These are phyloP conservation scores for Glyphotaelius pellucidus DNA, from an alignment of 2,888 invertebrate species.

Conservation along the genomic window DNA sequence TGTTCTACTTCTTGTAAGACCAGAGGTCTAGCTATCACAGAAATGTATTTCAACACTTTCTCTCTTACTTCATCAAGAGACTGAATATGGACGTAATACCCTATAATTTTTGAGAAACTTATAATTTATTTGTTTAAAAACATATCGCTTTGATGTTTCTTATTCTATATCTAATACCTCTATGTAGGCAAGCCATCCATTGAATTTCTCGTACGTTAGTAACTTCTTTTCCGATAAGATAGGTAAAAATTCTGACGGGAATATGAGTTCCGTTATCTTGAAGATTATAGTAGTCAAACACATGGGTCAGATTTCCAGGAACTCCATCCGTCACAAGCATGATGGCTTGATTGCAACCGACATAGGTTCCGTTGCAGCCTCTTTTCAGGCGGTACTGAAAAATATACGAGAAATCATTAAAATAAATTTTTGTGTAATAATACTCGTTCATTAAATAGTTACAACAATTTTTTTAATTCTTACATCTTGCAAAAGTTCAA, in stretches of 20 bases:
- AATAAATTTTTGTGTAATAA: conserved; percentile 29
- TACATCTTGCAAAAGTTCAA: conserved; percentile 86
- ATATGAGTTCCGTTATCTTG: conserved; percentile 82
- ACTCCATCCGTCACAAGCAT: conserved; percentile 98
- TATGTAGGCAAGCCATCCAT: conserved; percentile 96
- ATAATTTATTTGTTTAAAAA: not conserved
- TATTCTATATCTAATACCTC: conserved; percentile 78
- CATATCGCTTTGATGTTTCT: not conserved
- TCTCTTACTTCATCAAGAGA: conserved; percentile 97
- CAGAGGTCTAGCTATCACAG: conserved; percentile 92
- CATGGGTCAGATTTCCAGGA: conserved; percentile 90
- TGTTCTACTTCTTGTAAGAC: conserved; percentile 86
- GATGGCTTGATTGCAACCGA: conserved; percentile 94
- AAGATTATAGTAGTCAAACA: conserved; percentile 90
- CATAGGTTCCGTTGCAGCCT: conserved; percentile 75
- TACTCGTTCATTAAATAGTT: not conserved
- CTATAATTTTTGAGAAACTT: conserved; percentile 72
- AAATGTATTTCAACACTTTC: conserved; percentile 96
- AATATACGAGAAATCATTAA: not conserved
- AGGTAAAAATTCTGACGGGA: conserved; percentile 96
- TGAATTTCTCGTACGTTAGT: conserved; percentile 92
- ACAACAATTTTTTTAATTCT: conserved; percentile 67
- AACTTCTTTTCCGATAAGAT: conserved; percentile 95
- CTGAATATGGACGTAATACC: conserved; percentile 96
- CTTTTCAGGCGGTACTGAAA: conserved; percentile 75